A percentile compares a stretch with the other conserved stretches of the same genome.
Evolutionary conservation across 2,888 invertebrate genomes (phyloP).

Genomic region (Limnephilus marmoratus): DNA sequence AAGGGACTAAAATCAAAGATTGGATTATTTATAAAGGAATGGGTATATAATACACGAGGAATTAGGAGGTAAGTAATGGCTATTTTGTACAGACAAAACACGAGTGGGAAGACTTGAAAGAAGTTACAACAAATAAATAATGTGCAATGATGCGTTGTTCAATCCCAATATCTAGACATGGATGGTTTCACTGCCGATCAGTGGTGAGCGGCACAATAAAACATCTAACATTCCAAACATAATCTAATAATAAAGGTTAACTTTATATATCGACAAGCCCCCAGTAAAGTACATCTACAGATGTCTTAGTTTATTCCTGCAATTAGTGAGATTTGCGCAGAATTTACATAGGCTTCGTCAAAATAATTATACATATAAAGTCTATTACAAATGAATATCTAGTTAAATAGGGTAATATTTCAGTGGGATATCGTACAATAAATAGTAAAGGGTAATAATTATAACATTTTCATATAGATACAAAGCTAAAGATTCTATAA

Average conservation of each 20-base stretch:
- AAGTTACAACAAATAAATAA: slow-evolving; percentile 2
- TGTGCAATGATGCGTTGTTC: background rate
- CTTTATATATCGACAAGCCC: background rate
- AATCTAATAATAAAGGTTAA: background rate
- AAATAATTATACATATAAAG: background rate
- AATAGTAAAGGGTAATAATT: background rate
- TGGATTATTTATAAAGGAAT: background rate
- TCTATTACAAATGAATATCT: background rate
- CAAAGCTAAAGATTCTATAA: background rate
- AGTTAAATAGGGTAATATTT: background rate
- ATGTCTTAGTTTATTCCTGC: background rate
- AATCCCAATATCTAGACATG: background rate
- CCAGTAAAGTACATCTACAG: background rate
- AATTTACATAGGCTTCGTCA: background rate
- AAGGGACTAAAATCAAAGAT: too few species aligned
- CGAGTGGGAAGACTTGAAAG: slow-evolving; percentile 30
- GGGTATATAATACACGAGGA: background rate
- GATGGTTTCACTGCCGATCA: background rate
- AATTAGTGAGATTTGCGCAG: background rate
- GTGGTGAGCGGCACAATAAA: background rate
- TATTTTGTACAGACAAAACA: slow-evolving; percentile 31
- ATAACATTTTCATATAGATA: slow-evolving; percentile 35
- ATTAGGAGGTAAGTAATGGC: background rate
- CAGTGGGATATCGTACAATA: background rate
- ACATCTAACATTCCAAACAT: slow-evolving; percentile 2